Conservation (phyloP, 1,140 invertebrate species). For the Scaptomyza graminum region DNA sequence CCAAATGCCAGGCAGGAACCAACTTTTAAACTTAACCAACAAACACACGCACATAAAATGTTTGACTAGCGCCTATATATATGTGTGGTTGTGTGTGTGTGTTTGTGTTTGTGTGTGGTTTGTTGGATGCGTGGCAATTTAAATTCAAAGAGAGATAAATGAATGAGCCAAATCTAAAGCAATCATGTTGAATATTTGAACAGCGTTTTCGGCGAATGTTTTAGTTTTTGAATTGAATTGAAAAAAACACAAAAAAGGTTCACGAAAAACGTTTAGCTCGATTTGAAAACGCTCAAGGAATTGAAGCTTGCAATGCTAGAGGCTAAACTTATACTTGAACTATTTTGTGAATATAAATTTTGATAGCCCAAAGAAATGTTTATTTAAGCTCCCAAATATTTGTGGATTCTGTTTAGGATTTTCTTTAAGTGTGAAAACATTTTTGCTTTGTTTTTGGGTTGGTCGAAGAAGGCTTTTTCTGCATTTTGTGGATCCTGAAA, state of each 20-base stretch:
- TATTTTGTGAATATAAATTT: no score
- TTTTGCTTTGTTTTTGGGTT: conserved; percentile 14
- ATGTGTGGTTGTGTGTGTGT: conserved; percentile 11
- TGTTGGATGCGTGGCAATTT: conserved; percentile 64
- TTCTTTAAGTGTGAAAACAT: no score
- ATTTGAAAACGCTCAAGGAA: conserved; percentile 40
- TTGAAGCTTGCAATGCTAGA: no score
- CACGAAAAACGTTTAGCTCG: conserved; percentile 30
- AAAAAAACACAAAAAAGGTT: not conserved
- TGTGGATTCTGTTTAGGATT: no score
- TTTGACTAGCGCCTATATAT: conserved; percentile 23
- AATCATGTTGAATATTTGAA: conserved; percentile 75
- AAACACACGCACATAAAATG: conserved; percentile 40
- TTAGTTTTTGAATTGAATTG: conserved; percentile 39
- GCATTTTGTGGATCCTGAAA: conserved; percentile 88
- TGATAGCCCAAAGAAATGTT: no score
- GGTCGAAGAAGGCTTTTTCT: conserved; percentile 79
- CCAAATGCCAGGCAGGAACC: conserved; percentile 76
- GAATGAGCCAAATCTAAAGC: conserved; percentile 72
- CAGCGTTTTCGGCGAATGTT: conserved; percentile 53
- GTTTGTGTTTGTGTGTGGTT: conserved; percentile 20
- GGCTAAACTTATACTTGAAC: no score
- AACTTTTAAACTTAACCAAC: conserved; percentile 71
- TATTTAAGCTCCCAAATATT: no score
- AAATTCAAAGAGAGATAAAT: conserved; percentile 63